Base-by-base conservation (phyloP, 2,113 vertebrate species). In the Melanocharis versteri region DNA sequence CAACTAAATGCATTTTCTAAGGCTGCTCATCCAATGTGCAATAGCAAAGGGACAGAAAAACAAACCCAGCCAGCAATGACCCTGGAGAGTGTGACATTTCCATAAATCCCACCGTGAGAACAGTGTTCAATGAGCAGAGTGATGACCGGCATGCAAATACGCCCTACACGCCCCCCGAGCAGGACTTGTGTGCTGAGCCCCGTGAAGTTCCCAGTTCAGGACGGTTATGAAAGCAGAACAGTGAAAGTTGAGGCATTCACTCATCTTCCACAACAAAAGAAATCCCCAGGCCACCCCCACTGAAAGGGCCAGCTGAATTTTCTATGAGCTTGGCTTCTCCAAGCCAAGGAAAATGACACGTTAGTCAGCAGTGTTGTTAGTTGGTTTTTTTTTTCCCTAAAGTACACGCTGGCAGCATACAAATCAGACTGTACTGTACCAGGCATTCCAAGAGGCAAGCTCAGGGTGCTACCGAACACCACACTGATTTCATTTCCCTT, bases 401-500 rank as follows among this genome's bases (percentile, higher is more conserved):
- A n/a, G 69, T 6, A 15, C 16, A 22, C 6, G 45, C 35, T 15
- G 73, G 60, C 71, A 58, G 53, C 65, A 24, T 27, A n/a, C 54
- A 89, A 68, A 60, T 17, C 80, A 39, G 78, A 9, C 22, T 21
- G 53, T 7, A 58, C 20, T 9, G 45, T 15, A 92, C 27, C 9
- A 72, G 75, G 66, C 48, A 18, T 12, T 28, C 5, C 2, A 53
- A 20, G 62, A 40, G 31, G 37, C 13, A 7, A 54, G 75, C 61
- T 39, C 65, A 4, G 53, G 57, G 11, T 16, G 48, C 62, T 23
- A 3, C 65, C 5, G 7, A 33, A 4, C 42, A 1, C 7, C 5
- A 6, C 1, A 4, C 13, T 24, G 5, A 7, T 2, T 64, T n/a
- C 10, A 6, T 51, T 19, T 28, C 31, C 37, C 71, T 27, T 11